Base-by-base conservation (phyloP, 2,797 vertebrate genomes). In the Percopsis omiscomaycus region DNA sequence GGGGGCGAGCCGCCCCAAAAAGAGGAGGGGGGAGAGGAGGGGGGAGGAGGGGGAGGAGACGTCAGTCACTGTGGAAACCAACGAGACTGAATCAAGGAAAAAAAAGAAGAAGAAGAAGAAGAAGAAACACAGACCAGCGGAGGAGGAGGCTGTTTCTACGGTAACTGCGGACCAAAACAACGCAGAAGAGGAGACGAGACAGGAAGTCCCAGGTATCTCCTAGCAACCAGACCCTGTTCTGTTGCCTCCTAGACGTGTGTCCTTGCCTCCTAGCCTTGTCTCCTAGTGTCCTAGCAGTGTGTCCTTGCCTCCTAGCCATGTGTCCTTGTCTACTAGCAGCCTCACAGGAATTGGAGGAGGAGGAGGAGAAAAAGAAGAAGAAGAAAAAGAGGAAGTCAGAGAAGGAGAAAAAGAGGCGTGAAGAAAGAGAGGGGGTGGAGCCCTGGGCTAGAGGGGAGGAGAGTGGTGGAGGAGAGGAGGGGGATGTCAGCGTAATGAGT, bases 101-200 rank as follows among this genome's bases (percentile, higher is more conserved):
- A 60, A 54, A 22, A 58, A 29, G 9, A 70, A 75, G 4, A 76
- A 48, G 46, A 47, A 48, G 46, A 47, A 47, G 2, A 66, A 15
- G 32, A 0, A 46, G 0, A 49, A 4, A 1, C 6, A 5, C 0
- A 1, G 0, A 3, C 9, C 2, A 1, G 46, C 12, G 2, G 47
- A 9, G 2, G 47, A 9, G 2, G 37, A 11, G 12, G 14, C 9
- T 0, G 0, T 42, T 0, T 2, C 11, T 58, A 46, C 0, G 3
- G 22, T 2, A 37, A 58, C 61, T 44, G 16, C n/a, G 27, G 2
- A 52, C 11, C 4, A 57, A 1, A 29, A 22, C n/a, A 52, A 45
- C 14, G 15, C 2, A 15, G 5, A 45, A 12, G 11, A 12, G 44
- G 44, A 45, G 44, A 45, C 44, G 11, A 5, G 44, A 5, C 44